These are phyloP conservation scores for Dinothrombium tinctorium DNA, from an alignment of 1,140 invertebrate species.

Conservation along the genomic window DNA sequence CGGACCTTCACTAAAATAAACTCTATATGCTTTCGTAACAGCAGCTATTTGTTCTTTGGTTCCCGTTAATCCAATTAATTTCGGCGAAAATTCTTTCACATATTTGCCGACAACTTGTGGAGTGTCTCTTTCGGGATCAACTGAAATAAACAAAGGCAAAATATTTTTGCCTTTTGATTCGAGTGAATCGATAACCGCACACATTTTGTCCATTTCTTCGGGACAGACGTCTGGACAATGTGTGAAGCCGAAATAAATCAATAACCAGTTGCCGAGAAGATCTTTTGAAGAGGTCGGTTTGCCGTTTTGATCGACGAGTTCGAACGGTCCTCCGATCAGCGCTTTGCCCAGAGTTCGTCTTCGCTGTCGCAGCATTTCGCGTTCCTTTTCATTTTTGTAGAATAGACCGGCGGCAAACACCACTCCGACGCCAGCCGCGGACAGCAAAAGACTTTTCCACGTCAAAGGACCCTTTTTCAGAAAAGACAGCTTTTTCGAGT, in stretches of 20 bases:
- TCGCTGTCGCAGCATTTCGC: no score
- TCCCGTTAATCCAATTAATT: constrained; percentile 79
- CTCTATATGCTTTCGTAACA: constrained; percentile 73
- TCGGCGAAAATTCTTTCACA: constrained; percentile 75
- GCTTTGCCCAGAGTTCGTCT: constrained; percentile 53
- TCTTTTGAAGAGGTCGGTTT: constrained; percentile 56
- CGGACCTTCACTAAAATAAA: constrained; percentile 87
- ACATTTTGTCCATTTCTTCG: constrained; percentile 94
- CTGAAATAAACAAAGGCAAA: constrained; percentile 84
- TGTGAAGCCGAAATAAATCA: constrained; percentile 98
- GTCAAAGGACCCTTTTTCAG: no score
- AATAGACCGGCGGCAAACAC: no score
- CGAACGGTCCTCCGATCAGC: constrained; percentile 73
- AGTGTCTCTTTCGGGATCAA: constrained; percentile 81
- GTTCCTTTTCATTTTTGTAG: no score
- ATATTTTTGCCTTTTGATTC: constrained; percentile 24
- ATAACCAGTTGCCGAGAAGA: constrained; percentile 75
- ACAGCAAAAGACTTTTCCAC: no score
- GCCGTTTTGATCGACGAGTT: constrained; percentile 60
- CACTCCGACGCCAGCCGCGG: no score
- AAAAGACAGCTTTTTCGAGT: no score
- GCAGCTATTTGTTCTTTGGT: constrained; percentile 54
- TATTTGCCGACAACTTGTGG: constrained; percentile 63
- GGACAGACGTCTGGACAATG: constrained; percentile 99
- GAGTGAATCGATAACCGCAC: constrained; percentile 17